Percentiles rank a stretch among this genome's conserved stretches.
Evolutionary conservation across 2,113 vertebrate species (phyloP).

Genomic region (Antidorcas marsupialis): DNA sequence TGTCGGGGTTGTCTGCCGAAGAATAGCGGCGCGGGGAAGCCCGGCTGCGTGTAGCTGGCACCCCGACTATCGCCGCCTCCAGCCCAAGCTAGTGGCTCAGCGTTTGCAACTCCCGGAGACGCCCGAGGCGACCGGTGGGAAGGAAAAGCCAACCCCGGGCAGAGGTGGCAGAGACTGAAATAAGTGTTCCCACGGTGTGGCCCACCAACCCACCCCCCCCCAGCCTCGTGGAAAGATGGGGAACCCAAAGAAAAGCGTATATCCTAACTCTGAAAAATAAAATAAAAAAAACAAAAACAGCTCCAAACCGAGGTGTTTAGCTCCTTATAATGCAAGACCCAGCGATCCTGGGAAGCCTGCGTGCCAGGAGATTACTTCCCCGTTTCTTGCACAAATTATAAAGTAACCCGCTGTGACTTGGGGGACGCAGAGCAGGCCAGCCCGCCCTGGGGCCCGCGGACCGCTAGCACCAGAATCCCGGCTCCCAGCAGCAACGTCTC

Average conservation of each 20-base stretch:
- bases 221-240: neutral
- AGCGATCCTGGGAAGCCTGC: neutral
- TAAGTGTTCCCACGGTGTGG: neutral
- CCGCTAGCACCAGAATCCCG: neutral
- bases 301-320: neutral
- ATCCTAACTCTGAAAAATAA: neutral
- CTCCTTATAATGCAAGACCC: neutral
- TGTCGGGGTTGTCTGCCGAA: neutral
- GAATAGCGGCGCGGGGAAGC: neutral
- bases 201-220: neutral
- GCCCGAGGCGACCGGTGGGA: neutral
- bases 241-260: neutral
- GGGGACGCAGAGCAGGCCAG: neutral
- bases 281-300: neutral
- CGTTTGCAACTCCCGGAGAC: neutral
- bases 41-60: neutral
- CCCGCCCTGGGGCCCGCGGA: neutral
- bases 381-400: neutral
- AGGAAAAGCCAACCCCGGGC: neutral
- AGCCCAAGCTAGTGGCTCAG: neutral
- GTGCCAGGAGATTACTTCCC: neutral
- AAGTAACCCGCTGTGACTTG: neutral
- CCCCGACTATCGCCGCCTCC: neutral
- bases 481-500: neutral
- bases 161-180: slow-evolving; percentile 25